phyloP scores from a whole-genome alignment of 2,113 vertebrate genomes.

The Mus pahari region DNA sequence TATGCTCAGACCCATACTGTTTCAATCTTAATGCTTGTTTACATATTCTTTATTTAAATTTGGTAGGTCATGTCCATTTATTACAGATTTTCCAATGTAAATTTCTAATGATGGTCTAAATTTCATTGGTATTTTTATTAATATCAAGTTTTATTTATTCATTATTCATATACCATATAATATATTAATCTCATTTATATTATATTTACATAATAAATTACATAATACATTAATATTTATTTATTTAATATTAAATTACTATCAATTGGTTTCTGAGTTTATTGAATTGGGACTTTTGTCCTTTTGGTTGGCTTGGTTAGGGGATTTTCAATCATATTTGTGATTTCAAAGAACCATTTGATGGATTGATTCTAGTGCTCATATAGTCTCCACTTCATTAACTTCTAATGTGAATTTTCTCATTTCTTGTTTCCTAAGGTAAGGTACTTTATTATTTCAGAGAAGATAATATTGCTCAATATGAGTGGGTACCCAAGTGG shows the following conservation, averaged over 20 bases:
- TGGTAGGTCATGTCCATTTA: background rate
- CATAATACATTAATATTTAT: too few species aligned
- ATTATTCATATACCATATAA: too few species aligned
- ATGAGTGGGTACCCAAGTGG: background rate
- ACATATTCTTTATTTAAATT: background rate
- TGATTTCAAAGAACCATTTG: background rate
- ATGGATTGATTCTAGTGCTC: background rate
- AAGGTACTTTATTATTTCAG: constrained; percentile 10
- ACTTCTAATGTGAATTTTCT: background rate
- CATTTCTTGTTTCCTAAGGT: background rate
- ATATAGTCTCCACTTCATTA: background rate
- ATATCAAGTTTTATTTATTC: too few species aligned
- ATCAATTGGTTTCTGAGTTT: background rate
- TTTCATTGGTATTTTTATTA: background rate
- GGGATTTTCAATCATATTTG: background rate
- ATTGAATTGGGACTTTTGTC: background rate
- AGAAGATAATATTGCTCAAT: background rate
- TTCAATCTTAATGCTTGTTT: background rate
- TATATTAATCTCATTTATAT: too few species aligned
- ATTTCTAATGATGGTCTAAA: background rate
- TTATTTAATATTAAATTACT: too few species aligned
- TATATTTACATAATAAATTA: too few species aligned
- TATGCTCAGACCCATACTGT: background rate
- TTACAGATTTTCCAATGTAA: background rate
- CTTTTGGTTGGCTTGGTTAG: background rate